Conservation (phyloP, 2,888 invertebrate species). For the Lasiommata megera region DNA sequence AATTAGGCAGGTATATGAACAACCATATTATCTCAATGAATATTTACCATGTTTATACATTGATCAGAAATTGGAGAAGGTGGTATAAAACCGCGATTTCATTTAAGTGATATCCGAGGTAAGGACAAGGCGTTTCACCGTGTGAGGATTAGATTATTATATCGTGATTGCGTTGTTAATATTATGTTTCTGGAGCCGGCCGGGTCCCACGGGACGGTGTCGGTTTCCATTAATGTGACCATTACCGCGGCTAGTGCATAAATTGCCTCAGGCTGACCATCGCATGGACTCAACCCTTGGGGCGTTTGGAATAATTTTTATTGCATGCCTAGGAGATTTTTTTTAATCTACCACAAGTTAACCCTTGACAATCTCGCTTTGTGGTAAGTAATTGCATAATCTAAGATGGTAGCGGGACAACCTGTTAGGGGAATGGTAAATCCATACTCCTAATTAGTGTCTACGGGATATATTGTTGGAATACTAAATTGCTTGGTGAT, state of each 20-base stretch:
- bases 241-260: slow-evolving; percentile 67
- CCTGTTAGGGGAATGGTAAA: no score
- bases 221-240: slow-evolving; percentile 71
- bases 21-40: not conserved
- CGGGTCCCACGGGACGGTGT: slow-evolving; percentile 52
- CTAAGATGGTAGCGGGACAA: no score
- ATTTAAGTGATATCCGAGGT: slow-evolving; percentile 6
- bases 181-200: slow-evolving; percentile 67
- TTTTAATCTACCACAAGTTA: no score
- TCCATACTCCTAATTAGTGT: no score
- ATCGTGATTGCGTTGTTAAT: slow-evolving; percentile 68
- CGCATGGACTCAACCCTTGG: slow-evolving; percentile 34
- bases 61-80: slow-evolving; percentile 1
- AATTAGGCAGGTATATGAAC: not conserved
- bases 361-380: no score
- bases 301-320: slow-evolving; percentile 5
- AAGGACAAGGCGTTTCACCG: slow-evolving; percentile 53
- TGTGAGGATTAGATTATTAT: slow-evolving; percentile 67
- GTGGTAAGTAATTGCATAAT: no score
- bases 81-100: slow-evolving; percentile 2
- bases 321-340: not conserved
- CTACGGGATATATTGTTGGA: no score
- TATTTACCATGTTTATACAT: not conserved
- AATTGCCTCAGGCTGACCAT: slow-evolving; percentile 62
- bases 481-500: no score